Percentiles rank a stretch among this genome's conserved stretches.
phyloP scores from a whole-genome alignment of 1,140 invertebrate species.

The Carposina sasakii region DNA sequence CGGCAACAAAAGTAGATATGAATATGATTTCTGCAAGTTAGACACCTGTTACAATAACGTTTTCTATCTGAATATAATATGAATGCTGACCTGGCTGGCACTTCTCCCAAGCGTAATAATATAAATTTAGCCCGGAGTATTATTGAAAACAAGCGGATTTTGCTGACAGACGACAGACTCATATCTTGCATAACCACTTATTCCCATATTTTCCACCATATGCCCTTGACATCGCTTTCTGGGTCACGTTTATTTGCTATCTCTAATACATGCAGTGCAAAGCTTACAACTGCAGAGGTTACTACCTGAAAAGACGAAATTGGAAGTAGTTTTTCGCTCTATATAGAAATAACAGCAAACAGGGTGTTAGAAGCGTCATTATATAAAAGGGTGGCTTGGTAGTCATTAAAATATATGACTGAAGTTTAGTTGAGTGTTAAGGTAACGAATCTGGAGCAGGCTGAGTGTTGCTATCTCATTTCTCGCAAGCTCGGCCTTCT shows the following conservation, averaged over 20 bases:
- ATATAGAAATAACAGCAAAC: no score
- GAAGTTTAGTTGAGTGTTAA: constrained; percentile 27
- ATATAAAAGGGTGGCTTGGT: not conserved
- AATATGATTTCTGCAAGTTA: no score
- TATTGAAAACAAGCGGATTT: no score
- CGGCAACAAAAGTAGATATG: no score
- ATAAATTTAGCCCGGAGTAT: constrained; percentile 47
- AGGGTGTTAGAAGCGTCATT: not conserved
- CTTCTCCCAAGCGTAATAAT: constrained; percentile 38
- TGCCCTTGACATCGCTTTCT: constrained; percentile 7
- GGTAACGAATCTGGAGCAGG: constrained; percentile 29
- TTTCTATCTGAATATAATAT: no score
- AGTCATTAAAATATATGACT: constrained; percentile 34
- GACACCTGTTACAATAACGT: no score
- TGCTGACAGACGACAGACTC: no score
- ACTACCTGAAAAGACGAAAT: no score
- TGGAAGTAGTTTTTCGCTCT: no score
- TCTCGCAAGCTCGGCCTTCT: constrained; percentile 12
- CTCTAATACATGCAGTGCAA: not conserved
- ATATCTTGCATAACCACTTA: no score
- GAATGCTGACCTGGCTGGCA: constrained; percentile 48
- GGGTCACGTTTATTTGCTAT: not conserved
- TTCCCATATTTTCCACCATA: no score
- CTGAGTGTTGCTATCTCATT: constrained; percentile 28
- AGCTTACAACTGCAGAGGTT: not conserved